Conservation (phyloP, 2,888 invertebrate genomes). For the Parnassius apollo region DNA sequence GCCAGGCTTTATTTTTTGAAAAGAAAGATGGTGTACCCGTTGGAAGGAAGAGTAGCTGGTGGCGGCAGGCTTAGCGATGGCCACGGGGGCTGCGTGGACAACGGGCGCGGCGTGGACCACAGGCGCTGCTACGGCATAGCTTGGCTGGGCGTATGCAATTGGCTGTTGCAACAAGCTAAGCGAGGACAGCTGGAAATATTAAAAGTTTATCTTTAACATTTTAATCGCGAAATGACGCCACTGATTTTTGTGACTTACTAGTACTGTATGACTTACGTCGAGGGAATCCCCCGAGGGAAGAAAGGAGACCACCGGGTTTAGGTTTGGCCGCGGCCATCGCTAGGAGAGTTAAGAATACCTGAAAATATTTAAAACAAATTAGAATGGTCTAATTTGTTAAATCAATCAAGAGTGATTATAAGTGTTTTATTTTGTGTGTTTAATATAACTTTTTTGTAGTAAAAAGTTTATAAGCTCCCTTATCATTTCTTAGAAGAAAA, state of each 20-base stretch:
- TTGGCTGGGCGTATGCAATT: conserved; percentile 24
- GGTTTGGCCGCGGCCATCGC: conserved; percentile 63
- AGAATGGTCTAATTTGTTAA: too few species aligned
- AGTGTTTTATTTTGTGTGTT: too few species aligned
- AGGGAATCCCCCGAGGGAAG: conserved; percentile 40
- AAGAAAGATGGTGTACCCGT: conserved; percentile 40
- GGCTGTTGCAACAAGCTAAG: background rate
- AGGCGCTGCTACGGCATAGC: conserved; percentile 44
- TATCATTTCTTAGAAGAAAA: too few species aligned
- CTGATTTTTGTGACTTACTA: too few species aligned
- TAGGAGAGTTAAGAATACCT: conserved; percentile 63
- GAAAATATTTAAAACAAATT: conserved; percentile 30
- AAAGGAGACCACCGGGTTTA: conserved; percentile 51
- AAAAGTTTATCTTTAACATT: background rate
- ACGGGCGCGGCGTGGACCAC: conserved; percentile 52
- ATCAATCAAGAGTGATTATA: too few species aligned
- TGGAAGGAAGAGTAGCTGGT: conserved; percentile 83
- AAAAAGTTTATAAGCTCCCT: too few species aligned
- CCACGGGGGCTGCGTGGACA: conserved; percentile 43
- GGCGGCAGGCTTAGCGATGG: conserved; percentile 64
- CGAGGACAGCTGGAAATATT: background rate
- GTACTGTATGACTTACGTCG: conserved; percentile 40
- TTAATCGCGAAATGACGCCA: too few species aligned
- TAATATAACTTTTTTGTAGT: too few species aligned
- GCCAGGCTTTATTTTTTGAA: too few species aligned